phyloP scores from a whole-genome alignment of 2,113 vertebrate genomes.

The Monarcha castaneiventris region DNA sequence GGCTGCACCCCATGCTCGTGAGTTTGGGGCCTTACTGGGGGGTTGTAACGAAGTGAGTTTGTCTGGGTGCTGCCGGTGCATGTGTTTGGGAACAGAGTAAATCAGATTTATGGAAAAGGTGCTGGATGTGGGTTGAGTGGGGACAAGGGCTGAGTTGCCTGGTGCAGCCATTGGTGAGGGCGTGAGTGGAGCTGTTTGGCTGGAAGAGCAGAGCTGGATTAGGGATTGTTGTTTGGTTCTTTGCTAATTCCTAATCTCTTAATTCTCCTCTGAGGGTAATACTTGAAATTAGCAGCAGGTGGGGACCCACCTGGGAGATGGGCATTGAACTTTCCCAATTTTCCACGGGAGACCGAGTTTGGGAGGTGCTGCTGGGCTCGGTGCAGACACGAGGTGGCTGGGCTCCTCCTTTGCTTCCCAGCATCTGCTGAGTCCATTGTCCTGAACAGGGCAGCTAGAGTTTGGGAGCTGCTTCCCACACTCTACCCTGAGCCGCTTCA shows the following conservation, averaged over 20 bases:
- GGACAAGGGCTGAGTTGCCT: background rate
- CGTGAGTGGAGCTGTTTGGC: background rate
- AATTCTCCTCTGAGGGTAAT: background rate
- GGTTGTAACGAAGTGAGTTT: background rate
- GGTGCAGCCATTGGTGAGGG: background rate
- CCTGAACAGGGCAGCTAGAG: background rate
- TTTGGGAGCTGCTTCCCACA: background rate
- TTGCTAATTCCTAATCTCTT: background rate
- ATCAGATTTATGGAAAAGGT: background rate
- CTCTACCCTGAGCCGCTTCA: background rate
- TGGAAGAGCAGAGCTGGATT: background rate
- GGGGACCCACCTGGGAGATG: background rate
- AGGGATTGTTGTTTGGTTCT: background rate
- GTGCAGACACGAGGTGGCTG: background rate
- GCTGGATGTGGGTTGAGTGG: background rate
- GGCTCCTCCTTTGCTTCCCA: fast-evolving
- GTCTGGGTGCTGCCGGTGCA: background rate
- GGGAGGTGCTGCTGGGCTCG: background rate
- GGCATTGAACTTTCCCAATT: fast-evolving
- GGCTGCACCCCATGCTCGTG: fast-evolving
- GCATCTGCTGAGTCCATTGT: fast-evolving
- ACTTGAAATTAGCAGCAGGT: background rate
- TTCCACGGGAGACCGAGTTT: fast-evolving
- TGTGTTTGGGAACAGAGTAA: background rate
- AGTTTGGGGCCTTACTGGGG: background rate